A percentile compares a stretch with the other conserved stretches of the same genome.
phyloP scores from a whole-genome alignment of 2,888 invertebrate genomes.

The Philereme vetulata region DNA sequence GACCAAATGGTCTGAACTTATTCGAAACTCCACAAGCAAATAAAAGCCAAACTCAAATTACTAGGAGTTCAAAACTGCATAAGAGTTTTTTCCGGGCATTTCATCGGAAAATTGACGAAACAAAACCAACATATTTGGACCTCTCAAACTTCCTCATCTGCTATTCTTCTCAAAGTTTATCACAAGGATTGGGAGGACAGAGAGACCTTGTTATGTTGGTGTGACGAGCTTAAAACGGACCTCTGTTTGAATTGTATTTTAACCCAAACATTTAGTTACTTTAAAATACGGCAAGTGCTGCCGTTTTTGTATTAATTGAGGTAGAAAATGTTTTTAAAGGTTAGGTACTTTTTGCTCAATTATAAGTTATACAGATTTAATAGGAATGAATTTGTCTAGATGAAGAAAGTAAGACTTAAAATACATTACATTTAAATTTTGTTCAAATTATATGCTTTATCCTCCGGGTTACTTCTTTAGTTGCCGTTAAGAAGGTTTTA shows the following conservation, averaged over 20 bases:
- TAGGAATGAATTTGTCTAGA: too few species aligned
- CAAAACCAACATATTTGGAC: slow-evolving; percentile 13
- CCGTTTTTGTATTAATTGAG: too few species aligned
- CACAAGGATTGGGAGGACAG: background rate
- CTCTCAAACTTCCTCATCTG: slow-evolving; percentile 1
- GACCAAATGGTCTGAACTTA: background rate
- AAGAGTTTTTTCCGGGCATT: slow-evolving; percentile 27
- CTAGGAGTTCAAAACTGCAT: slow-evolving; percentile 32
- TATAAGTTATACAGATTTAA: too few species aligned
- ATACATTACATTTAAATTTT: too few species aligned
- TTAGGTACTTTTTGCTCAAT: too few species aligned
- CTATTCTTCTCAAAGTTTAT: background rate
- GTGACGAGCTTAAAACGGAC: background rate
- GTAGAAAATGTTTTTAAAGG: too few species aligned
- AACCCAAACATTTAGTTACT: too few species aligned
- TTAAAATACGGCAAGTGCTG: too few species aligned
- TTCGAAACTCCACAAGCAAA: slow-evolving; percentile 16
- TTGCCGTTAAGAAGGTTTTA: too few species aligned
- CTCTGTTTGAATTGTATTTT: background rate
- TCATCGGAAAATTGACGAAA: slow-evolving; percentile 26
- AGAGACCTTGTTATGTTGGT: slow-evolving; percentile 1
- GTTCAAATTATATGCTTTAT: too few species aligned
- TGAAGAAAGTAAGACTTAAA: too few species aligned
- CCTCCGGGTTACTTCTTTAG: too few species aligned
- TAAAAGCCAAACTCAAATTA: slow-evolving; percentile 31